Conservation (phyloP, 1,140 invertebrate species). For the Proctacanthus coquilletti region DNA sequence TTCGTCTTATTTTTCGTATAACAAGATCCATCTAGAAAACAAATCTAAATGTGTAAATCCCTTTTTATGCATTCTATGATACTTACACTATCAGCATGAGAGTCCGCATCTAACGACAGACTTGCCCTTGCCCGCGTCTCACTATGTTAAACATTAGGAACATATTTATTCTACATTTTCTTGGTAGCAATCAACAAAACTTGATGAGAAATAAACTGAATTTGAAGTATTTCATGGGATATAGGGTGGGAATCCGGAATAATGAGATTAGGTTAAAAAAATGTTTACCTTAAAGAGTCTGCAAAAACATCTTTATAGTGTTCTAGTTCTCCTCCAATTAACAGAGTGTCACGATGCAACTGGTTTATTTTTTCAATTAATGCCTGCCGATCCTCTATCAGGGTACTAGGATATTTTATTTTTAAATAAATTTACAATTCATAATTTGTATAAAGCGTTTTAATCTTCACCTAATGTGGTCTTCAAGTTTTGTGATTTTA, state of each 20-base stretch:
- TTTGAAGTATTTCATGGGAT: no score
- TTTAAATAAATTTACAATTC: not conserved
- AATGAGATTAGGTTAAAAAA: not conserved
- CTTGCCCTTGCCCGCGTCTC: not conserved
- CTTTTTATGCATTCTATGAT: not conserved
- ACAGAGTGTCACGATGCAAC: not conserved
- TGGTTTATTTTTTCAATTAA: not conserved
- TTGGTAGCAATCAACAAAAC: not conserved
- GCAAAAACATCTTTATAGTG: constrained; percentile 1
- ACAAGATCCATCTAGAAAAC: not conserved
- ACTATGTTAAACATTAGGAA: not conserved
- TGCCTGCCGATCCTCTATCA: not conserved
- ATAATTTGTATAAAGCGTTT: not conserved
- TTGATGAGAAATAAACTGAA: not conserved
- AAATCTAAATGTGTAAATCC: not conserved
- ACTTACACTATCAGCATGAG: not conserved
- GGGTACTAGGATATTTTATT: not conserved
- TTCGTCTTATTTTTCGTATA: not conserved
- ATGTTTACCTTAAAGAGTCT: not conserved
- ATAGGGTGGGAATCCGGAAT: no score
- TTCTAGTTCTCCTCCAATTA: not conserved
- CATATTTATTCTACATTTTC: no score
- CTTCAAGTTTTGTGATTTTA: not conserved
- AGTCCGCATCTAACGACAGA: not conserved
- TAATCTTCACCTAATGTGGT: not conserved